Percentiles rank a stretch among this genome's conserved stretches.
Conservation (phyloP, 64 coral and sea anemone genomes). For the Montipora foliosa region DNA sequence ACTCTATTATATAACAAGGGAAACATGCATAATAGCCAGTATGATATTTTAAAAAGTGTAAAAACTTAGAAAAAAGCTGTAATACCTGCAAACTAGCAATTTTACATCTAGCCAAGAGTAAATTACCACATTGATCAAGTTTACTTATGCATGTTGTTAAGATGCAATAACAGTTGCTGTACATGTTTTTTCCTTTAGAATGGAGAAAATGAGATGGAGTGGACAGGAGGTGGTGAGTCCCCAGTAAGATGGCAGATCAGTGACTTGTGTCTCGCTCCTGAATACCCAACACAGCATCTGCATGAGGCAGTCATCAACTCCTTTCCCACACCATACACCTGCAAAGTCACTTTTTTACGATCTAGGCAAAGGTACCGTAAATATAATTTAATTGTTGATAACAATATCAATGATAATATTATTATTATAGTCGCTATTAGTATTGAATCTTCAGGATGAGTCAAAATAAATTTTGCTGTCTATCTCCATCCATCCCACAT, state of each 20-base stretch:
- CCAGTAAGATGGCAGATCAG: constrained; percentile 77
- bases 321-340: constrained; percentile 80
- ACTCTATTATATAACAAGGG: too few species aligned
- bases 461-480: neutral
- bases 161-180: neutral
- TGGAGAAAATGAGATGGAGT: constrained; percentile 60
- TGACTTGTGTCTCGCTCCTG: constrained; percentile 81
- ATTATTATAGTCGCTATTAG: too few species aligned
- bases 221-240: constrained; percentile 22
- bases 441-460: too few species aligned
- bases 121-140: too few species aligned
- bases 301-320: constrained; percentile 95
- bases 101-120: too few species aligned
- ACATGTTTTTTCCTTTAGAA: constrained; percentile 29
- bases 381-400: too few species aligned
- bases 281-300: constrained; percentile 74
- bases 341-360: constrained; percentile 84
- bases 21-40: too few species aligned
- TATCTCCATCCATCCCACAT: neutral
- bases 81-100: too few species aligned
- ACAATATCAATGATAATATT: too few species aligned
- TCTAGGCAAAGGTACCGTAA: constrained; percentile 75
- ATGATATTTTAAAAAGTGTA: too few species aligned
- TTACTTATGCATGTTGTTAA: too few species aligned
- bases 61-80: neutral